Conservation (phyloP, 2,888 invertebrate species). For the Andrena flavipes region DNA sequence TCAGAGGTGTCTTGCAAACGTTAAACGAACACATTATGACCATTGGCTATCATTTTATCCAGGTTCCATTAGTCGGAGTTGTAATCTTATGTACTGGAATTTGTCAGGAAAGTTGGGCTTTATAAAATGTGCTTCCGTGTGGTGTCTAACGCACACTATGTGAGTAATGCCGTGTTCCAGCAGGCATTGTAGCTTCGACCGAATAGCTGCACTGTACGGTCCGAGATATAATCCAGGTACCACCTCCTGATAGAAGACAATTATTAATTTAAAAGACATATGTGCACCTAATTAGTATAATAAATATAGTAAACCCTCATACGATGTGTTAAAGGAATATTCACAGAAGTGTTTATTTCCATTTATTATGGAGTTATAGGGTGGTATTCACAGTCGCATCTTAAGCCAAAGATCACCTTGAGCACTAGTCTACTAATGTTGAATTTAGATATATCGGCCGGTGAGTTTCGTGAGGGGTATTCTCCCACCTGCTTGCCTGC, state of each 20-base stretch:
- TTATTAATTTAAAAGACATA: conserved; percentile 26
- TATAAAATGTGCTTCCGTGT: conserved; percentile 88
- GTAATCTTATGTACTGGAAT: conserved; percentile 86
- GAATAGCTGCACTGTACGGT: conserved; percentile 88
- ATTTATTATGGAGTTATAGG: not conserved
- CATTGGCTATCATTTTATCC: not conserved
- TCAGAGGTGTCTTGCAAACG: not conserved
- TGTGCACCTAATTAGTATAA: not conserved
- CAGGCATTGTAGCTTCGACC: conserved; percentile 86
- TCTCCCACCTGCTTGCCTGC: no score
- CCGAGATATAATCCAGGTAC: conserved; percentile 89
- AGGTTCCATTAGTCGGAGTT: not conserved
- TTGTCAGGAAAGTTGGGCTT: conserved; percentile 88
- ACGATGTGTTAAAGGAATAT: no score
- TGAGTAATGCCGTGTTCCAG: conserved; percentile 88
- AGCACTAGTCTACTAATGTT: no score
- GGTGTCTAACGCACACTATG: conserved; percentile 89
- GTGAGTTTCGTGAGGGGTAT: no score
- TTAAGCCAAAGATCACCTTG: not conserved
- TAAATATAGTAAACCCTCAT: no score
- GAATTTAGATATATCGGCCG: no score
- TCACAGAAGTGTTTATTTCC: not conserved
- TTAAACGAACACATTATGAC: not conserved
- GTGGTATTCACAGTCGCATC: no score
- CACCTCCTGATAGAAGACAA: conserved; percentile 86